These are phyloP conservation scores for Drosophila sordidula DNA, from an alignment of 2,888 invertebrate genomes.

Conservation along the genomic window DNA sequence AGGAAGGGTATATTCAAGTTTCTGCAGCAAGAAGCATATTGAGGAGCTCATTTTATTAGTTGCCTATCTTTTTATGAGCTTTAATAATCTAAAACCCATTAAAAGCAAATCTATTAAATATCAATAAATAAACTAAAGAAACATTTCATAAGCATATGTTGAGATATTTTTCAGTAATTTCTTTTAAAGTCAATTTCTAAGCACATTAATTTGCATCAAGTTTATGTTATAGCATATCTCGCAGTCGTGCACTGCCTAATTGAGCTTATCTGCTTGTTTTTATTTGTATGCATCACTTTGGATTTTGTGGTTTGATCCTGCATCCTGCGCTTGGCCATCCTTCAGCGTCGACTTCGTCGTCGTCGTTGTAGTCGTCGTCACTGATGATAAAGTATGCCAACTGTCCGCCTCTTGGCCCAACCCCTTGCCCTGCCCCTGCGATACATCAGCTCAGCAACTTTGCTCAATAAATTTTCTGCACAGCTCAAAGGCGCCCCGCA, in stretches of 20 bases:
- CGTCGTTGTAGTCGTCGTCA: slow-evolving; percentile 52
- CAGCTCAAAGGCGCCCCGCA: slow-evolving; percentile 72
- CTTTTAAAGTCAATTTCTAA: neutral
- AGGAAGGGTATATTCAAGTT: neutral
- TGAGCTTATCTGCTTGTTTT: slow-evolving; percentile 35
- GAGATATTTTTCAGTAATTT: too few relatives aligned
- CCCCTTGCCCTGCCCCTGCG: slow-evolving; percentile 41
- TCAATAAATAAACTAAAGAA: too few relatives aligned
- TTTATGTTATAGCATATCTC: slow-evolving; percentile 15
- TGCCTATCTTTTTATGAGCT: too few relatives aligned
- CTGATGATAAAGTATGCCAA: slow-evolving; percentile 82
- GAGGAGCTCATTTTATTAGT: too few relatives aligned
- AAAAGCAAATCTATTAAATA: too few relatives aligned
- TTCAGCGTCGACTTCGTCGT: slow-evolving; percentile 60
- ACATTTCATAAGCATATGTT: too few relatives aligned
- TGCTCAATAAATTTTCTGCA: slow-evolving; percentile 77
- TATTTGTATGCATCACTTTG: slow-evolving; percentile 79
- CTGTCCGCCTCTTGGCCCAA: slow-evolving; percentile 71
- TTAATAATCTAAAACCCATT: too few relatives aligned
- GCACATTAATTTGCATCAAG: neutral
- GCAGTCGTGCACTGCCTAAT: neutral
- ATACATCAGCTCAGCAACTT: slow-evolving; percentile 80
- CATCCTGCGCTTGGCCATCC: slow-evolving; percentile 72
- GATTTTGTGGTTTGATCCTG: slow-evolving; percentile 83
- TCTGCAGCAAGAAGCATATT: neutral